A percentile compares a stretch with the other conserved stretches of the same genome.
These are phyloP conservation scores for Thymelicus lineola DNA, from an alignment of 2,888 invertebrate genomes.

Conservation along the genomic window DNA sequence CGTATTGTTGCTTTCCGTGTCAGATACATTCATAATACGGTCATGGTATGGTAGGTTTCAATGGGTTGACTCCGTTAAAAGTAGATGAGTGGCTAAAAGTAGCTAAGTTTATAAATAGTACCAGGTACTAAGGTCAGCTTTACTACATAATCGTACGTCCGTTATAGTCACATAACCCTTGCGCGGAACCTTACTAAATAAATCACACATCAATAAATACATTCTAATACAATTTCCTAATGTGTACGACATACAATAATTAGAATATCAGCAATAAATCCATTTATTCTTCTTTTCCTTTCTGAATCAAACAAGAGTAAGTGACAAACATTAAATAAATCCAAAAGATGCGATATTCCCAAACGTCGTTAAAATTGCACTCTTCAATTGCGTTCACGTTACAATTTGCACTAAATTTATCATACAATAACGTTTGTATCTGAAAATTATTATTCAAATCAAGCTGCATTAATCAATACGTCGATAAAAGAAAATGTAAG, in stretches of 20 bases:
- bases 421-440: slow-evolving; percentile 84
- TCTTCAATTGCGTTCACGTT: slow-evolving; percentile 69
- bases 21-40: no score
- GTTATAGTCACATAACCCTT: no score
- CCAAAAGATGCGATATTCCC: slow-evolving; percentile 22
- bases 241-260: neutral
- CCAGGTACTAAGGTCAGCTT: no score
- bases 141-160: no score
- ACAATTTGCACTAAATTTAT: slow-evolving; percentile 85
- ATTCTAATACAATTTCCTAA: neutral
- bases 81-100: no score
- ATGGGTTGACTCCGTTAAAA: no score
- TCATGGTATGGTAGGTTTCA: no score
- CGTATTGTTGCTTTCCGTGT: no score
- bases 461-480: slow-evolving; percentile 82
- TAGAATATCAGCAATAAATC: neutral
- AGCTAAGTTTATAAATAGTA: no score
- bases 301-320: slow-evolving; percentile 18
- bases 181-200: no score
- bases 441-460: slow-evolving; percentile 85
- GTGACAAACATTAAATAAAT: slow-evolving; percentile 15
- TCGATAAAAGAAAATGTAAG: slow-evolving; percentile 83
- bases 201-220: no score
- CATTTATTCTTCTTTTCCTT: neutral
- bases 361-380: slow-evolving; percentile 45